Conservation (phyloP, 1,140 invertebrate genomes). For the Drosophila lini region DNA sequence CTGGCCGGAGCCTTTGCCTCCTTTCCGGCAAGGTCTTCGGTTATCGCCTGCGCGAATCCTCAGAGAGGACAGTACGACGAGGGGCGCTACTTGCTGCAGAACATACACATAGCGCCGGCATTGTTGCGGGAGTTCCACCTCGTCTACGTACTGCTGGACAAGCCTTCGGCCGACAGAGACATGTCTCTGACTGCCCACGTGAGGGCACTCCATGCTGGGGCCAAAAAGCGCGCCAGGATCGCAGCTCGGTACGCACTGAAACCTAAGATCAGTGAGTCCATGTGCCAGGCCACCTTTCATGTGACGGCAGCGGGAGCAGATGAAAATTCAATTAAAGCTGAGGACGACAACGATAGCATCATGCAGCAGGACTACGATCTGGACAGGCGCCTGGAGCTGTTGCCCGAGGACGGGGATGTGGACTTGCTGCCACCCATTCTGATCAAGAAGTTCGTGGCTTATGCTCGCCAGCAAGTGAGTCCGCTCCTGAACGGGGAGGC, state of each 20-base stretch:
- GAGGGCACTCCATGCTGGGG: slow-evolving; percentile 63
- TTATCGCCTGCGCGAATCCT: slow-evolving; percentile 97
- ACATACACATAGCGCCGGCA: slow-evolving; percentile 93
- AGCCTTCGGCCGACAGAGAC: slow-evolving; percentile 89
- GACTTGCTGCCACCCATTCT: slow-evolving; percentile 91
- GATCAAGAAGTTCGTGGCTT: slow-evolving; percentile 95
- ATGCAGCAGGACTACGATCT: slow-evolving; percentile 66
- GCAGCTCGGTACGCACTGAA: slow-evolving; percentile 54
- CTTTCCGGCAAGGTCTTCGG: slow-evolving; percentile 91
- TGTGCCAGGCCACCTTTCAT: slow-evolving; percentile 37
- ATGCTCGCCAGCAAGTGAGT: slow-evolving; percentile 94
- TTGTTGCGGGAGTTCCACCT: slow-evolving; percentile 97
- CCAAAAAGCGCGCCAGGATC: slow-evolving; percentile 63
- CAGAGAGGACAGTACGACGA: slow-evolving; percentile 94
- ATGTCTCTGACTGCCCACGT: slow-evolving; percentile 76
- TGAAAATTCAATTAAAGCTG: background rate
- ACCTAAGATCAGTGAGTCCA: slow-evolving; percentile 59
- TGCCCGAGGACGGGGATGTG: slow-evolving; percentile 85
- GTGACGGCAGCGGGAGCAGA: background rate
- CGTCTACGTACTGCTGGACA: slow-evolving; percentile 95
- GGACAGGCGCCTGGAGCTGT: slow-evolving; percentile 87
- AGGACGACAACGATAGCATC: slow-evolving; percentile 35
- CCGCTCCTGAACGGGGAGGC: slow-evolving; percentile 91
- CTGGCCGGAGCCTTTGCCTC: slow-evolving; percentile 93
- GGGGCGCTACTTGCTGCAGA: slow-evolving; percentile 94